Percentiles rank a stretch among this genome's conserved stretches.
Conservation (phyloP, 1,140 invertebrate genomes). For the Zaprionus africanus region DNA sequence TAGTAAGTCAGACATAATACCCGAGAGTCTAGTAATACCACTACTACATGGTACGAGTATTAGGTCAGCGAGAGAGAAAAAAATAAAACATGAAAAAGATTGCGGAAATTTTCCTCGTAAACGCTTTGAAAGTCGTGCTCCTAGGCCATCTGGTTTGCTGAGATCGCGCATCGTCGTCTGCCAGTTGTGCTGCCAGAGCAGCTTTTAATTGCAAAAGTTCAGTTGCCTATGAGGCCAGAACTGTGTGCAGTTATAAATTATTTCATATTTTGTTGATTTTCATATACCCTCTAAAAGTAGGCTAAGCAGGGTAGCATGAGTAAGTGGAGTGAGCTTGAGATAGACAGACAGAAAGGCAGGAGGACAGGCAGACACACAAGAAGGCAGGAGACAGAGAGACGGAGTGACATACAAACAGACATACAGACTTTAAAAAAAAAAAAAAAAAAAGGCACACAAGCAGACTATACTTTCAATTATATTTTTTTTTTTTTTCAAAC, state of each 20-base stretch:
- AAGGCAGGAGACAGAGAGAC: no score
- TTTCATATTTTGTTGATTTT: conserved; percentile 46
- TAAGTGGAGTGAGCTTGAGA: no score
- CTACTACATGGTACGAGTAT: conserved; percentile 11
- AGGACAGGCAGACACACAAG: no score
- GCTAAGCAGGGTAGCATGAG: background rate
- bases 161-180: conserved; percentile 19
- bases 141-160: conserved; percentile 45
- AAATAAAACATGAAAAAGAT: conserved; percentile 7
- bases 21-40: background rate
- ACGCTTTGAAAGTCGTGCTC: conserved; percentile 17
- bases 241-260: conserved; percentile 50
- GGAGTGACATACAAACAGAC: no score
- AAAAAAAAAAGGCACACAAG: no score
- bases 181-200: conserved; percentile 22
- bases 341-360: no score
- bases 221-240: conserved; percentile 36
- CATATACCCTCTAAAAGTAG: background rate
- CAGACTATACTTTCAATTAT: no score
- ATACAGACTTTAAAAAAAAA: no score
- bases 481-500: background rate
- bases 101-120: conserved; percentile 49
- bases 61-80: conserved; percentile 16
- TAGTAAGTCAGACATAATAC: conserved; percentile 34
- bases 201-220: conserved; percentile 65